Base-by-base conservation (phyloP, 2,888 invertebrate species). In the Stenolophus ochropezus region DNA sequence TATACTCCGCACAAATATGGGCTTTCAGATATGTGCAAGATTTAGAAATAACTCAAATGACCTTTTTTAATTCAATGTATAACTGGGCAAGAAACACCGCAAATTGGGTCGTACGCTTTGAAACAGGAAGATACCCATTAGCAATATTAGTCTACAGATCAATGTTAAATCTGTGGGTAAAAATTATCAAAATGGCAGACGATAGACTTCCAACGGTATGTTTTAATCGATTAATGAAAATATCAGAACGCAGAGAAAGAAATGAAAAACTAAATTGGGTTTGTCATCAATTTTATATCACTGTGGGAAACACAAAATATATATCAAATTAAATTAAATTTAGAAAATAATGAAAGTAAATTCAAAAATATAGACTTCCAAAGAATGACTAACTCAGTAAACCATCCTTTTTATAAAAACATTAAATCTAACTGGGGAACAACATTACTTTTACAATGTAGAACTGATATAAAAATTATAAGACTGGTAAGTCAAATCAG, bases 111-210 rank as follows among this genome's bases (percentile, higher is more conserved):
- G 61, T 61, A 2, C 4, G 61, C 5, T 25, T 61, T 25, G 61
- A 61, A 25, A 61, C 61, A n/a, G 27, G 61, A 0, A 61, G 61
- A 61, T 25, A 2, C 18, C 61, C 61, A 23, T 61, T 61, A 61
- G 18, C 4, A 5, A 16, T 27, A 4, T 1, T 16, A 2, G 65
- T 65, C 0, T 16, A 27, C 14, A 65, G 25, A 20, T 4, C 33
- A 33, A 65, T 65, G 27, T 2, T 65, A n/a, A 25, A 33, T 4
- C 33, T 33, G 2, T 33, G 33, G 33, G 8, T 33, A 3, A 27
- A 27, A 27, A 27, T 3, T 27, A n/a, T n/a, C n/a, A n/a, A n/a
- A n/a, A n/a, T n/a, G n/a, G n/a, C n/a, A n/a, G n/a, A n/a, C n/a
- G n/a, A n/a, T n/a, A n/a, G n/a, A n/a, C n/a, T n/a, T n/a, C n/a